These are phyloP conservation scores for Abscondita cerata DNA, from an alignment of 2,888 invertebrate species.

Conservation along the genomic window DNA sequence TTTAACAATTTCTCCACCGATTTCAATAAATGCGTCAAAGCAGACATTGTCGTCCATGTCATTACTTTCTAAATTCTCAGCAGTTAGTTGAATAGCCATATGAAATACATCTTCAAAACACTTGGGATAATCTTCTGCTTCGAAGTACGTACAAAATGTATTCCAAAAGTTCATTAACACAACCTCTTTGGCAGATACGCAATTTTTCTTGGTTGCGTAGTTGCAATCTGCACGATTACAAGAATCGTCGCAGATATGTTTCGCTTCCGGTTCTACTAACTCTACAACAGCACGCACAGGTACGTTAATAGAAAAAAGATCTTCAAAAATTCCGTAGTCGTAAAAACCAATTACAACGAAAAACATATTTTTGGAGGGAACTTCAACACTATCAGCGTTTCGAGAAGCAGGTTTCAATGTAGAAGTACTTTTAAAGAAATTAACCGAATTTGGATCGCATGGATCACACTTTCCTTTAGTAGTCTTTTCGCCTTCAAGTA, in stretches of 20 bases:
- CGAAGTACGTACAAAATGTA: constrained; percentile 13
- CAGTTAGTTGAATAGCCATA: constrained; percentile 7
- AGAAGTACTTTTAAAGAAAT: constrained; percentile 4
- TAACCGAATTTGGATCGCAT: constrained; percentile 7
- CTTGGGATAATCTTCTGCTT: constrained; percentile 3
- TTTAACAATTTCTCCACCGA: constrained; percentile 7
- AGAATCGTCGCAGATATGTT: neutral
- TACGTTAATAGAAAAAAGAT: constrained; percentile 10
- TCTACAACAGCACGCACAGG: constrained; percentile 15
- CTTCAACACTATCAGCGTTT: neutral
- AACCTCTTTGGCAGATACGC: neutral
- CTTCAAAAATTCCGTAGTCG: constrained; percentile 19
- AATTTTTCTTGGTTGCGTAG: neutral
- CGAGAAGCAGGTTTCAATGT: neutral
- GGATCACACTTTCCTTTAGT: neutral
- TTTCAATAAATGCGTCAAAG: neutral
- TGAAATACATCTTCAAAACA: constrained; percentile 18
- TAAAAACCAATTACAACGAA: constrained; percentile 25
- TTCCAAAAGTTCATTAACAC: constrained; percentile 21
- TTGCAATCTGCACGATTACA: neutral
- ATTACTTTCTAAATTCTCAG: neutral
- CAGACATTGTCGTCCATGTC: neutral
- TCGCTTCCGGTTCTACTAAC: neutral
- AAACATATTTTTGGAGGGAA: constrained; percentile 17
- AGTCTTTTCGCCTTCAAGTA: neutral